A percentile compares a stretch with the other conserved stretches of the same genome.
Evolutionary conservation across 2,113 vertebrate genomes (phyloP).

Genomic region (Cariama cristata): DNA sequence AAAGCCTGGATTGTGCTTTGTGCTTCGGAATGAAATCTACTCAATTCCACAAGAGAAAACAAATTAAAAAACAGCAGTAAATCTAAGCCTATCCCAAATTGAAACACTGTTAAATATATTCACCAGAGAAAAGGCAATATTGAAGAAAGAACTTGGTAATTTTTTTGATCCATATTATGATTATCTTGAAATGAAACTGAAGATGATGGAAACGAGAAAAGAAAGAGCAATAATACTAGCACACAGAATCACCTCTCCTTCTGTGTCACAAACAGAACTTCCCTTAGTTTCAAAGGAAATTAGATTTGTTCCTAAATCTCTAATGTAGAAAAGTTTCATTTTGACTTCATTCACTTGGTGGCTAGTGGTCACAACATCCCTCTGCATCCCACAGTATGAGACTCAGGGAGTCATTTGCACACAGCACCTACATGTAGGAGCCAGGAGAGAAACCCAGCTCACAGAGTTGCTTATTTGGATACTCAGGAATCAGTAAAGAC

Average conservation of each 20-base stretch:
- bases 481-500: neutral
- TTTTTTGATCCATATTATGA: neutral
- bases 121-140: neutral
- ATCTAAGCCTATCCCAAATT: neutral
- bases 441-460: neutral
- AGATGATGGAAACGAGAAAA: neutral
- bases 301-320: neutral
- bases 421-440: neutral
- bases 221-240: neutral
- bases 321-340: neutral
- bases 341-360: neutral
- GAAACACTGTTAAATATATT: neutral
- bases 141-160: neutral
- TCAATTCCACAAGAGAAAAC: neutral
- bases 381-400: neutral
- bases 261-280: neutral
- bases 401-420: neutral
- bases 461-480: neutral
- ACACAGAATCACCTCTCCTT: neutral
- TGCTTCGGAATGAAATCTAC: neutral
- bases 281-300: neutral
- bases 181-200: neutral
- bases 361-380: neutral
- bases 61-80: neutral
- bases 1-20: neutral